Conservation (phyloP, 2,113 vertebrate genomes). For the Genyomyrus donnyi region DNA sequence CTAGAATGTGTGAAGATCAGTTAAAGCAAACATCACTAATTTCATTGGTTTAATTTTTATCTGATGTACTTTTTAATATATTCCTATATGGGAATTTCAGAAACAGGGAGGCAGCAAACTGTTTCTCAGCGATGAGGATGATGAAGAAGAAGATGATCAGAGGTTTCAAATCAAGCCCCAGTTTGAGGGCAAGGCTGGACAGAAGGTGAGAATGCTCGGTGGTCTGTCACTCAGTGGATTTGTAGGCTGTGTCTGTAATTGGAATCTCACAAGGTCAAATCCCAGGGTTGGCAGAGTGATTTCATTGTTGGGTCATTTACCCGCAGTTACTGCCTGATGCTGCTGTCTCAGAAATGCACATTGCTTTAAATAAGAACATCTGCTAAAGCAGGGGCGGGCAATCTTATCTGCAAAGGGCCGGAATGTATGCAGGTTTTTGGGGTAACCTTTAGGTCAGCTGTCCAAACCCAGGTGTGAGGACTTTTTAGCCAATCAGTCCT, state of each 20-base stretch:
- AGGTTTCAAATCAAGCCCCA: conserved; percentile 82
- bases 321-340: not conserved
- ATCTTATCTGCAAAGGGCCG: no score
- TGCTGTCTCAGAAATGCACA: not conserved
- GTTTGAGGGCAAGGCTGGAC: conserved; percentile 86
- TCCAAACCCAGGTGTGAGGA: no score
- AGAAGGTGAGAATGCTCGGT: conserved; percentile 65
- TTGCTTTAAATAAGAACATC: not conserved
- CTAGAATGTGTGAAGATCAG: not conserved
- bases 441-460: no score
- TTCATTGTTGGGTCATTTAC: not conserved
- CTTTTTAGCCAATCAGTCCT: no score
- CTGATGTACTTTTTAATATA: not conserved
- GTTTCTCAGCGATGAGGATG: conserved; percentile 73
- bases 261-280: not conserved
- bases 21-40: not conserved
- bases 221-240: not conserved
- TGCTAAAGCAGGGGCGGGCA: not conserved
- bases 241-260: not conserved
- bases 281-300: not conserved
- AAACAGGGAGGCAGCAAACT: conserved; percentile 51
- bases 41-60: not conserved
- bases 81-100: conserved; percentile 29
- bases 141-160: conserved; percentile 44
- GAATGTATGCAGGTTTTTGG: no score